Evolutionary conservation across 2,113 vertebrate genomes (phyloP).

Genomic region (Piaya cayana): DNA sequence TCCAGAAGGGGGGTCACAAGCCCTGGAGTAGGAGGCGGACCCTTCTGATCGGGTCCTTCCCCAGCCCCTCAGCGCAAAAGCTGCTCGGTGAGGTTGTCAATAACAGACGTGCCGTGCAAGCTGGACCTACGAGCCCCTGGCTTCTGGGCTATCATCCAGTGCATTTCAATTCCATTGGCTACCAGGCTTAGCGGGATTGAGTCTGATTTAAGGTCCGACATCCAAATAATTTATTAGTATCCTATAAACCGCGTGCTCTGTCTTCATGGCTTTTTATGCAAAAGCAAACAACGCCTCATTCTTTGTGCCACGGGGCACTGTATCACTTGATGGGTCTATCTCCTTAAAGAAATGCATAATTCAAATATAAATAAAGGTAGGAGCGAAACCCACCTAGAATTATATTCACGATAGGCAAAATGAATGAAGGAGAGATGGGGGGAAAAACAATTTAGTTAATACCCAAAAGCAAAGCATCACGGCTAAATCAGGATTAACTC

Average conservation of each 20-base stretch:
- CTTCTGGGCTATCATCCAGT: background rate
- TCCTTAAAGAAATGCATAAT: slow-evolving; percentile 31
- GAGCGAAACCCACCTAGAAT: slow-evolving; percentile 12
- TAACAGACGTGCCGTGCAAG: background rate
- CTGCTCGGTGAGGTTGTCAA: background rate
- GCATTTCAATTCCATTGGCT: background rate
- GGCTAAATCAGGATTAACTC: slow-evolving; percentile 56
- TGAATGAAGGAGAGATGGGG: background rate
- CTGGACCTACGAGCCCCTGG: background rate
- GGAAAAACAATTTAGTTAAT: slow-evolving; percentile 57
- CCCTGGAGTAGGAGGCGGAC: background rate
- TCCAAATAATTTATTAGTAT: slow-evolving; percentile 26
- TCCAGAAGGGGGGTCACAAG: background rate
- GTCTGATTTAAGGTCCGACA: slow-evolving; percentile 24
- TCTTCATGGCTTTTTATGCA: slow-evolving; percentile 10
- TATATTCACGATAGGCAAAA: slow-evolving; percentile 5
- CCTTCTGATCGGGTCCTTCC: rapidly evolving
- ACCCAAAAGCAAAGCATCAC: slow-evolving; percentile 16
- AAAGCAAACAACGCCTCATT: slow-evolving; percentile 30
- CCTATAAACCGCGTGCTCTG: background rate
- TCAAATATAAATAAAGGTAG: slow-evolving; percentile 41
- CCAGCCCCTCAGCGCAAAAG: background rate
- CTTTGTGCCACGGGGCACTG: background rate
- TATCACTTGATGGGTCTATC: slow-evolving; percentile 1
- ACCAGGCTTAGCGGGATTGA: background rate